A percentile compares a stretch with the other conserved stretches of the same genome.
These are phyloP conservation scores for Melanaphis sacchari DNA, from an alignment of 1,140 invertebrate genomes.

Conservation along the genomic window DNA sequence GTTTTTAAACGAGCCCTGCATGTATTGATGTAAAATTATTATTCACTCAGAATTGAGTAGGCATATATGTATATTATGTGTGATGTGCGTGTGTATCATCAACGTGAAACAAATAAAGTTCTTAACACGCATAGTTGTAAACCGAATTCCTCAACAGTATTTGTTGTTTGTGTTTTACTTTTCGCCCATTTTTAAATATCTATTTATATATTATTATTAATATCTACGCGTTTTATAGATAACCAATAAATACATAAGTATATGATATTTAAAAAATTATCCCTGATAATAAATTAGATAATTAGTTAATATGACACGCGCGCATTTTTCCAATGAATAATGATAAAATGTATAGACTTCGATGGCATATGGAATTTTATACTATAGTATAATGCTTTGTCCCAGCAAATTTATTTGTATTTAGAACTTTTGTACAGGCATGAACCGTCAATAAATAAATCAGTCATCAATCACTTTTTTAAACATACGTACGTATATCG, in stretches of 20 bases:
- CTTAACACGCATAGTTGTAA: not conserved
- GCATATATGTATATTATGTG: not conserved
- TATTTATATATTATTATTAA: not conserved
- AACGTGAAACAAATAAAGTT: constrained; percentile 16
- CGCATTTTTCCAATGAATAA: not conserved
- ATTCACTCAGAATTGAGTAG: not conserved
- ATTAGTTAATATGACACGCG: too few relatives aligned
- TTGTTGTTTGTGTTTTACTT: not conserved
- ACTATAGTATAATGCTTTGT: not conserved
- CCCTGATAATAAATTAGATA: not conserved
- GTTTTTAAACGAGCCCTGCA: not conserved
- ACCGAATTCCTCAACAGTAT: not conserved
- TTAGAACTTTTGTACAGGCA: not conserved
- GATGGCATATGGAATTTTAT: not conserved
- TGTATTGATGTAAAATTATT: not conserved
- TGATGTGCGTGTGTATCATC: not conserved
- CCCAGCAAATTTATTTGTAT: not conserved
- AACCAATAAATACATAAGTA: not conserved
- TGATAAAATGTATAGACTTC: not conserved
- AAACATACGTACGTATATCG: not conserved
- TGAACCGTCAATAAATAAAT: not conserved
- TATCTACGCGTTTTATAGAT: not conserved
- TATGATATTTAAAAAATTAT: not conserved
- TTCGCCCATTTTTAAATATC: not conserved
- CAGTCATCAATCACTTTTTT: not conserved